A percentile compares a stretch with the other conserved stretches of the same genome.
These are phyloP conservation scores for Ostrea edulis DNA, from an alignment of 1,140 invertebrate genomes.

Conservation along the genomic window DNA sequence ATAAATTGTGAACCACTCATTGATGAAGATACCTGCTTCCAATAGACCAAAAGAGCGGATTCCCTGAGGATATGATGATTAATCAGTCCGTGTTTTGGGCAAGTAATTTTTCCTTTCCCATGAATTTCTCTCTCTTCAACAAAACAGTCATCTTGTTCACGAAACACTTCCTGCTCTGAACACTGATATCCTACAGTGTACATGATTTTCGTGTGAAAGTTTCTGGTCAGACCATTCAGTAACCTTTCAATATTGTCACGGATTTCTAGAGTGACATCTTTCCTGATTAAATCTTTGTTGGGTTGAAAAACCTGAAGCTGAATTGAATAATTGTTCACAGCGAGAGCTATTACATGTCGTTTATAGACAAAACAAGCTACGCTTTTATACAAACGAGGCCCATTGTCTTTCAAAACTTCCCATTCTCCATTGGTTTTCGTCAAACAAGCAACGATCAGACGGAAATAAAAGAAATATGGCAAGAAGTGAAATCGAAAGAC, in stretches of 20 bases:
- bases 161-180: too few relatives aligned
- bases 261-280: not conserved
- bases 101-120: not conserved
- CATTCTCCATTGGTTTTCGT: not conserved
- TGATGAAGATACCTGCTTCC: not conserved
- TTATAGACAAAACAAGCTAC: not conserved
- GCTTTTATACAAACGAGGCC: not conserved
- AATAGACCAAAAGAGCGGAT: not conserved
- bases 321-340: not conserved
- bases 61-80: not conserved
- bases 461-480: not conserved
- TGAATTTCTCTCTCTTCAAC: too few relatives aligned
- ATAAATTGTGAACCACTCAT: too few relatives aligned
- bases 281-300: not conserved
- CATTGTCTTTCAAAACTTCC: not conserved
- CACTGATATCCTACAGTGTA: not conserved
- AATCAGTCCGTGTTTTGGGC: not conserved
- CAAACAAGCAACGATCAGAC: not conserved
- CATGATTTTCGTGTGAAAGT: not conserved
- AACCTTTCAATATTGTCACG: too few relatives aligned
- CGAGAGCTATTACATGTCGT: not conserved
- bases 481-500: not conserved
- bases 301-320: not conserved
- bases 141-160: too few relatives aligned
- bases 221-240: not conserved